These are phyloP conservation scores for Hylia prasina DNA, from an alignment of 2,113 vertebrate species.

Conservation along the genomic window DNA sequence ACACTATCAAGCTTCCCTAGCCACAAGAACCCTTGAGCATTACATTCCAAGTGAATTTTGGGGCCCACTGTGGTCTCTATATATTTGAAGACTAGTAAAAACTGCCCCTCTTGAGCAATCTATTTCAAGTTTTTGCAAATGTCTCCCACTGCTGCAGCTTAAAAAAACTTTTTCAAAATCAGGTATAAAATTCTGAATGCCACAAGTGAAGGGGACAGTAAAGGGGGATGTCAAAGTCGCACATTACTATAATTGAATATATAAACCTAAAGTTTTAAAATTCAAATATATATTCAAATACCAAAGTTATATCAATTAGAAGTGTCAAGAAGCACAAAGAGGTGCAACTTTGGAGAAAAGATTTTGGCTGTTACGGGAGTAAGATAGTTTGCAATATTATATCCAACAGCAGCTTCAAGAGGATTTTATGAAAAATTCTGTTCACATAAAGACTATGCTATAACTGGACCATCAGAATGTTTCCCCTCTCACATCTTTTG, in stretches of 20 bases:
- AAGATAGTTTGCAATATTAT: neutral
- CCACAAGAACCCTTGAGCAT: neutral
- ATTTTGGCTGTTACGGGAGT: neutral
- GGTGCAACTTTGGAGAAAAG: neutral
- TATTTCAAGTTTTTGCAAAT: neutral
- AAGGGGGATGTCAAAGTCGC: neutral
- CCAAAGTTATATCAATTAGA: neutral
- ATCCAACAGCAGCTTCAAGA: neutral
- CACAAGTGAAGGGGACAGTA: neutral
- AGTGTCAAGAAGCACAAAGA: neutral
- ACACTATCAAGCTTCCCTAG: neutral
- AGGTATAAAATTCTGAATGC: neutral
- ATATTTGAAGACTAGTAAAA: neutral
- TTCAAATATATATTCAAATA: neutral
- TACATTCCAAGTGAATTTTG: neutral
- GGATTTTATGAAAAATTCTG: neutral
- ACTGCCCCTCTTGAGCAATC: neutral
- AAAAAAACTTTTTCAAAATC: neutral
- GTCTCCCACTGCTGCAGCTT: neutral
- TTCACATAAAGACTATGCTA: neutral
- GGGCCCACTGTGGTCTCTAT: rapidly evolving
- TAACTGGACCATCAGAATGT: neutral
- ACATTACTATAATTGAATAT: neutral
- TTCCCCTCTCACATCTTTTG: rapidly evolving
- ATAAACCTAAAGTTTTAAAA: neutral